phyloP scores from a whole-genome alignment of 2,888 invertebrate genomes.

The Phania funesta region DNA sequence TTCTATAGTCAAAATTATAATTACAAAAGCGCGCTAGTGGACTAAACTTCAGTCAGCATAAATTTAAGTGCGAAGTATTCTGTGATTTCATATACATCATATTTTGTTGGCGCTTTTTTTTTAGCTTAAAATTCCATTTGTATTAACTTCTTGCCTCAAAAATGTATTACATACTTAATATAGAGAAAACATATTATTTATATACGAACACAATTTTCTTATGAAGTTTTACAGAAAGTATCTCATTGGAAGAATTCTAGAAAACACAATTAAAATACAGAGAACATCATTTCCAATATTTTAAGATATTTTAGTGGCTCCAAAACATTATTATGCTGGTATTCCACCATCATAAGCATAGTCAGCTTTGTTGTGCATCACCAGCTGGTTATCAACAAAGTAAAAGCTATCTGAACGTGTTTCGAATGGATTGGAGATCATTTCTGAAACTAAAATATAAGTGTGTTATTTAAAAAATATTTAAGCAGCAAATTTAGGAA shows the following conservation, averaged over 20 bases:
- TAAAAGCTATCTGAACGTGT: conserved; percentile 99
- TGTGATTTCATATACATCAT: background rate
- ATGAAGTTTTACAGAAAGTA: no score
- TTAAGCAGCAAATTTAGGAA: background rate
- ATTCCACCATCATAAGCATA: conserved; percentile 96
- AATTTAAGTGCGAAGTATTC: background rate
- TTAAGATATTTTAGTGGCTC: background rate
- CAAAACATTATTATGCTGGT: conserved; percentile 2
- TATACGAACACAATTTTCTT: no score
- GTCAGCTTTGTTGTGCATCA: conserved; percentile 99
- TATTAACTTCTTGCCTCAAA: no score
- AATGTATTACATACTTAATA: no score
- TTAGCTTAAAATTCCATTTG: no score
- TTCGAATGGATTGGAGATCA: conserved; percentile 97
- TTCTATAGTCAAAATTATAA: background rate
- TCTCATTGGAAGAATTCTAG: background rate
- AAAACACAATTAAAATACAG: background rate
- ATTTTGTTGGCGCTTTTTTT: background rate
- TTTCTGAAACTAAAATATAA: conserved; percentile 91
- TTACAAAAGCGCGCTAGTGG: background rate
- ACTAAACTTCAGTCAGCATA: no score
- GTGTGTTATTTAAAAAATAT: background rate
- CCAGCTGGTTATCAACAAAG: conserved; percentile 97
- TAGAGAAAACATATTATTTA: no score
- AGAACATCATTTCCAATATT: background rate